phyloP scores from a whole-genome alignment of 2,113 vertebrate species.

The Lagopus muta region DNA sequence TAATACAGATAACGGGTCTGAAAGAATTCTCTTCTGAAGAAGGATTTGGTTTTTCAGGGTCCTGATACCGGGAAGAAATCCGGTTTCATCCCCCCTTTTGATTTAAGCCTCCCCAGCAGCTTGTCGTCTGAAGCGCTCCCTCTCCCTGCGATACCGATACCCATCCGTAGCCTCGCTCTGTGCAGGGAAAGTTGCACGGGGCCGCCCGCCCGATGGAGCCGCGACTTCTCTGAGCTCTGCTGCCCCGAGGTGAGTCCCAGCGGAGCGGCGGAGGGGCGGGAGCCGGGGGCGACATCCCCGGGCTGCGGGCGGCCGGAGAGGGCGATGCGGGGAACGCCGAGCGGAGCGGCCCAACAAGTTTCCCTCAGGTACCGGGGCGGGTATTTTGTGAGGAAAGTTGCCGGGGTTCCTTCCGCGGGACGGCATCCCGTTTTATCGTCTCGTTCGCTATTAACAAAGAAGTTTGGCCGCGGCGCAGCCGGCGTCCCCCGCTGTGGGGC shows the following conservation, averaged over 20 bases:
- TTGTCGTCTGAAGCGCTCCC: conserved; percentile 28
- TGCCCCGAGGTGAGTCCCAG: conserved; percentile 70
- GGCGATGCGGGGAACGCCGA: neutral
- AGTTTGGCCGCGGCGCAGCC: conserved; percentile 19
- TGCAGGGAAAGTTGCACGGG: conserved; percentile 85
- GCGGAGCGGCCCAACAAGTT: conserved; percentile 72
- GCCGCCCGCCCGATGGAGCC: conserved; percentile 71
- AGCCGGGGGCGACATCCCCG: neutral
- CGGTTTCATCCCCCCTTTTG: neutral
- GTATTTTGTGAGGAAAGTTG: conserved; percentile 39
- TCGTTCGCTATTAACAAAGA: conserved; percentile 29
- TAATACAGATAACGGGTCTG: conserved; percentile 76
- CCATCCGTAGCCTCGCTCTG: neutral
- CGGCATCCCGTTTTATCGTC: neutral
- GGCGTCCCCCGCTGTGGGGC: too few relatives aligned
- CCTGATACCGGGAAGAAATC: conserved; percentile 62
- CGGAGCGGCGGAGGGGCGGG: neutral
- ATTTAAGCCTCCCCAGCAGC: conserved; percentile 38
- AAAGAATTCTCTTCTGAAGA: conserved; percentile 77
- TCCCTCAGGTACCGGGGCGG: conserved; percentile 6
- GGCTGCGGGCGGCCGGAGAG: neutral
- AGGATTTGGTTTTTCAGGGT: conserved; percentile 78
- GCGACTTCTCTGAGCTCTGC: conserved; percentile 71
- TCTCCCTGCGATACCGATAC: neutral
- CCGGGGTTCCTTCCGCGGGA: neutral